Evolutionary conservation across 2,797 vertebrate species (phyloP).

Genomic region (Rallus crepitans): DNA sequence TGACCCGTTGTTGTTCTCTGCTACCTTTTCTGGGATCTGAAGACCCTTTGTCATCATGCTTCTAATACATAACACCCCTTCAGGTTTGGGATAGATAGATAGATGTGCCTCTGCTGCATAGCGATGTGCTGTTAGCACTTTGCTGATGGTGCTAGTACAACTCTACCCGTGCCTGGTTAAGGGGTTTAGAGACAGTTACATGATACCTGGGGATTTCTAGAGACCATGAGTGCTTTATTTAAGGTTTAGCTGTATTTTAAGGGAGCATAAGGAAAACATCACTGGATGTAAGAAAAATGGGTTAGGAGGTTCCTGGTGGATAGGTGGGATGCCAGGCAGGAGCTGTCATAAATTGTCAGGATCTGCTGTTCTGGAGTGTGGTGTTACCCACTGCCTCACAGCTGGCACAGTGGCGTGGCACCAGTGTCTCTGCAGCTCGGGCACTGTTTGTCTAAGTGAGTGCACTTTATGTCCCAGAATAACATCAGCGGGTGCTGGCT

Average conservation of each 20-base stretch:
- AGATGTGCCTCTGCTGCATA: not conserved
- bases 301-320: not conserved
- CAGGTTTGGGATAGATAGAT: not conserved
- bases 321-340: not conserved
- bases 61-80: not conserved
- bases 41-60: not conserved
- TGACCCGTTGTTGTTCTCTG: not conserved
- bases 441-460: not conserved
- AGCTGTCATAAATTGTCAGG: not conserved
- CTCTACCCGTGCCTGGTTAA: accelerated
- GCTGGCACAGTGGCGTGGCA: not conserved
- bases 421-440: not conserved
- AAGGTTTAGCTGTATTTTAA: not conserved
- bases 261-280: not conserved
- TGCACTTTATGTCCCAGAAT: not conserved
- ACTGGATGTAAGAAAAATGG: not conserved
- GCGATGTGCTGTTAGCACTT: not conserved
- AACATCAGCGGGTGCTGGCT: not conserved
- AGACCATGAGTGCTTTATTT: not conserved
- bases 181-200: not conserved
- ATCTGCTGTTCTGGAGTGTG: not conserved
- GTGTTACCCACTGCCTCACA: accelerated
- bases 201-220: not conserved
- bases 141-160: not conserved
- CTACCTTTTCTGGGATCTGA: not conserved